Conservation (phyloP, 2,113 vertebrate genomes). For the Salvelinus alpinus region DNA sequence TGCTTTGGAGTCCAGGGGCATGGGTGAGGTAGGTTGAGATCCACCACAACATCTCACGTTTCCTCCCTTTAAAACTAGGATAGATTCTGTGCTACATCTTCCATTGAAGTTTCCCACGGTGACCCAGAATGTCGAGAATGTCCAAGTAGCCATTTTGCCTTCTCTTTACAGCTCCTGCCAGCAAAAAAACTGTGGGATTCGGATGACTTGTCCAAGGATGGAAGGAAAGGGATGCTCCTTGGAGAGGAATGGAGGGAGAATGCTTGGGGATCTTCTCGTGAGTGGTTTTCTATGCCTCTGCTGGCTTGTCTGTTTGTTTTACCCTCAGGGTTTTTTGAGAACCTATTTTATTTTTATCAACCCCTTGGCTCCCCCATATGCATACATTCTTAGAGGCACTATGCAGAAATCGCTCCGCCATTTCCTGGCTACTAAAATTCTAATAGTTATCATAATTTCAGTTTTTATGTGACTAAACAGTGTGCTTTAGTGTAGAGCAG, state of each 20-base stretch:
- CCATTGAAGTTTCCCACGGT: no score
- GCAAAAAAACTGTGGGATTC: conserved; percentile 99
- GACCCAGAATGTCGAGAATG: neutral
- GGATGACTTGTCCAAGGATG: conserved; percentile 96
- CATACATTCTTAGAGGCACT: no score
- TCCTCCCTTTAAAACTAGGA: neutral
- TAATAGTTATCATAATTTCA: no score
- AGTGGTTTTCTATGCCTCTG: conserved; percentile 63
- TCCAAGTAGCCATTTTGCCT: neutral
- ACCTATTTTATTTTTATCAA: neutral
- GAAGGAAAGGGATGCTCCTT: conserved; percentile 97
- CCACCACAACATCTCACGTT: neutral
- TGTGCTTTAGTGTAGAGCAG: no score
- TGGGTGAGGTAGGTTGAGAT: conserved; percentile 90
- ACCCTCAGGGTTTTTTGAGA: neutral
- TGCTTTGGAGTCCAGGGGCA: conserved; percentile 96
- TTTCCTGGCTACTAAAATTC: no score
- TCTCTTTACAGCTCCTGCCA: conserved; percentile 85
- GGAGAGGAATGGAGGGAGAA: conserved; percentile 97
- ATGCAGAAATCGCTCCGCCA: no score
- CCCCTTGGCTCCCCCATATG: neutral
- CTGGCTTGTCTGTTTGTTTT: neutral
- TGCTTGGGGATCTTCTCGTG: conserved; percentile 96
- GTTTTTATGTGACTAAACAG: no score
- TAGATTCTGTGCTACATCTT: no score